A percentile compares a stretch with the other conserved stretches of the same genome.
phyloP scores from a whole-genome alignment of 2,797 vertebrate species.

The Petrocephalus schoutedeni region DNA sequence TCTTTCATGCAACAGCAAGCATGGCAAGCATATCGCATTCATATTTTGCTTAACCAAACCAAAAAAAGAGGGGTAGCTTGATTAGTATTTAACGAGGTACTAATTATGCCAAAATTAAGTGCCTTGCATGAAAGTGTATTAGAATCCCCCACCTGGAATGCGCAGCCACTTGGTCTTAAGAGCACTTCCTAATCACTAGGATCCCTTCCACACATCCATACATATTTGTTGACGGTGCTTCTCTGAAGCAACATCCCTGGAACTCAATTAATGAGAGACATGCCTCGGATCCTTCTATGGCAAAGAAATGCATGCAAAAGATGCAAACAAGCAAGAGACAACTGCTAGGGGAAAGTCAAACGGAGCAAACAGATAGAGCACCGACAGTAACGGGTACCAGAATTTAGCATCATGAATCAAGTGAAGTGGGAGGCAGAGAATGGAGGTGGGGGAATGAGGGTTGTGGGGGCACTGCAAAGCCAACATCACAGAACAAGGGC shows the following conservation, averaged over 20 bases:
- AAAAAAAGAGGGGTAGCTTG: background rate
- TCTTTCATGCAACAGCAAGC: background rate
- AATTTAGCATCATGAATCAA: background rate
- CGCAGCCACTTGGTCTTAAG: background rate
- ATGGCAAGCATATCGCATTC: background rate
- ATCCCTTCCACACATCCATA: background rate
- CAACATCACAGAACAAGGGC: background rate
- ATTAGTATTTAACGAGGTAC: constrained; percentile 2
- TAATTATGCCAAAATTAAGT: constrained; percentile 9
- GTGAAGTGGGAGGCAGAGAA: background rate
- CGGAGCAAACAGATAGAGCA: background rate
- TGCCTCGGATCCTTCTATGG: background rate
- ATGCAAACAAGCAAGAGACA: background rate
- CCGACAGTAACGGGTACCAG: background rate
- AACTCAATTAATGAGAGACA: background rate
- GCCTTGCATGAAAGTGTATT: background rate
- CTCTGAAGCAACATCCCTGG: background rate
- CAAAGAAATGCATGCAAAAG: background rate
- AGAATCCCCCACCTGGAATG: background rate
- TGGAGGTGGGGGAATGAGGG: background rate
- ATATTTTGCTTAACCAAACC: background rate
- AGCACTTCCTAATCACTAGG: background rate
- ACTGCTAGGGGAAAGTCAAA: background rate
- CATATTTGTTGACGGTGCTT: background rate
- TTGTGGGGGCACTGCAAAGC: background rate